These are phyloP conservation scores for Sebastes cheni DNA, from an alignment of 2,797 vertebrate species.

Conservation along the genomic window DNA sequence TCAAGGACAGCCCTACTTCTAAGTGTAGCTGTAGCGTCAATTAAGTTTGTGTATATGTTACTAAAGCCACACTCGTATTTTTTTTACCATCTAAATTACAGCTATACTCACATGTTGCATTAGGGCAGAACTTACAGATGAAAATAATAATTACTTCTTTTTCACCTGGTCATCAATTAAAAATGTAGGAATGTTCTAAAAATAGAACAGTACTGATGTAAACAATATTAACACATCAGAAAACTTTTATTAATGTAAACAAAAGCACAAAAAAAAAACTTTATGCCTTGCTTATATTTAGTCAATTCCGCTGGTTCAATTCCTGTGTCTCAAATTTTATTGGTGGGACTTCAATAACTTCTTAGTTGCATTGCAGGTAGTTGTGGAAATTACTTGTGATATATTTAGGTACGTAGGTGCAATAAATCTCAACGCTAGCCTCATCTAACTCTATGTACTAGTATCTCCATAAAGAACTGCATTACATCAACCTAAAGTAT, in stretches of 20 bases:
- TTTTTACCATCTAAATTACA: not conserved
- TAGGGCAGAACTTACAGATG: not conserved
- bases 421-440: not conserved
- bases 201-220: not conserved
- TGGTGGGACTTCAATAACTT: not conserved
- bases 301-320: not conserved
- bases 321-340: not conserved
- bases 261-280: not conserved
- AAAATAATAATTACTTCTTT: not conserved
- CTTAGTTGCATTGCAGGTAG: not conserved
- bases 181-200: not conserved
- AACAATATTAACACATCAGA: not conserved
- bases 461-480: not conserved
- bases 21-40: not conserved
- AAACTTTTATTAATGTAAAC: not conserved
- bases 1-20: too few species aligned
- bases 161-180: not conserved
- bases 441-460: not conserved
- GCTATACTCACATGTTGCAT: not conserved
- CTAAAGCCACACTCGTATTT: not conserved
- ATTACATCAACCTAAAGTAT: not conserved
- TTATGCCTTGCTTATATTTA: not conserved
- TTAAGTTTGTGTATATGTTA: not conserved
- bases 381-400: not conserved
- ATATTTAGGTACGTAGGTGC: not conserved